Conservation (phyloP, 2,113 vertebrate genomes). For the Oceanodroma tethys region DNA sequence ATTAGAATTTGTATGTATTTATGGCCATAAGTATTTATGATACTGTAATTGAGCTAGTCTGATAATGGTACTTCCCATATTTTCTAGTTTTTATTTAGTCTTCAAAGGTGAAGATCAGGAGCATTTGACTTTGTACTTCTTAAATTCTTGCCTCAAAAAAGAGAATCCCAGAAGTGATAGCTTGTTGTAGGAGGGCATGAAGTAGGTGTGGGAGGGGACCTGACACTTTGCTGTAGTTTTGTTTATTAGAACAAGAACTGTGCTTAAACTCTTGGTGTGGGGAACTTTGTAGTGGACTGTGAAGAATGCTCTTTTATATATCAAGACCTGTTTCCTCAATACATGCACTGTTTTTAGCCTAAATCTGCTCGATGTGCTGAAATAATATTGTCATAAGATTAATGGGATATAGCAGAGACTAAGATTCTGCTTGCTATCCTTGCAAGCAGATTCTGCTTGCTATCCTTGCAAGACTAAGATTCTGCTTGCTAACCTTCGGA, state of each 20-base stretch:
- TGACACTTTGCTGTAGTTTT: accelerated
- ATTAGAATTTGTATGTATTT: not conserved
- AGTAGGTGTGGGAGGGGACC: not conserved
- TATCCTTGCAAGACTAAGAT: not conserved
- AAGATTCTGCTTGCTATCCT: not conserved
- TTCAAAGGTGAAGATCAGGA: not conserved
- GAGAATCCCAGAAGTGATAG: not conserved
- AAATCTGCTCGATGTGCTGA: not conserved
- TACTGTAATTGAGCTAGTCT: not conserved
- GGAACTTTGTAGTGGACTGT: not conserved
- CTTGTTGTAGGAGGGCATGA: not conserved
- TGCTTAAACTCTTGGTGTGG: not conserved
- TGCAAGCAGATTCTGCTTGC: not conserved
- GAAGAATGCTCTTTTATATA: not conserved
- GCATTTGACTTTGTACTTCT: not conserved
- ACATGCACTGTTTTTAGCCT: not conserved
- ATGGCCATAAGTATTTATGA: not conserved
- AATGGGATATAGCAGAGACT: not conserved
- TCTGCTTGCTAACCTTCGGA: not conserved
- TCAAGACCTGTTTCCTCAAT: not conserved
- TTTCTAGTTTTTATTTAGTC: not conserved
- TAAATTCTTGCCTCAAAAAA: not conserved
- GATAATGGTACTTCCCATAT: not conserved
- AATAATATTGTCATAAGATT: not conserved
- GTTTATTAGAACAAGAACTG: not conserved